A percentile compares a stretch with the other conserved stretches of the same genome.
Conservation (phyloP, 1,140 invertebrate species). For the Whitmania pigra region DNA sequence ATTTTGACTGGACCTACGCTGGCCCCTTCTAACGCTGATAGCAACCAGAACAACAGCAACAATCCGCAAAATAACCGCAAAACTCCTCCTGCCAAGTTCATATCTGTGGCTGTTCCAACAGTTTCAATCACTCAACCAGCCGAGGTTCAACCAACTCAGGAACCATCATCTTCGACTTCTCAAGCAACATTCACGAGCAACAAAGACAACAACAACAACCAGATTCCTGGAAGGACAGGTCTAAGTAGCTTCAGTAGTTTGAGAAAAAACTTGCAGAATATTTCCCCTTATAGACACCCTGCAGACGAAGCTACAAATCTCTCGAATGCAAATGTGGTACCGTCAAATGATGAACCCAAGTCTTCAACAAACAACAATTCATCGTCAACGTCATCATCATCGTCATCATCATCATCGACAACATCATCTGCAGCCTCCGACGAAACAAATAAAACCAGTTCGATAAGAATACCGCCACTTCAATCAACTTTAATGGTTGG, state of each 20-base stretch:
- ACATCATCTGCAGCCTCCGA: neutral
- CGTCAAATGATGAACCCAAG: neutral
- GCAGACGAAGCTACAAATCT: neutral
- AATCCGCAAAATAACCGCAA: neutral
- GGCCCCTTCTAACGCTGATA: neutral
- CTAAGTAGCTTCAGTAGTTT: neutral
- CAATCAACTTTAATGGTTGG: neutral
- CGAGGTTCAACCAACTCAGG: neutral
- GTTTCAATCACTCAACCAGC: neutral
- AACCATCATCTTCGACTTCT: neutral
- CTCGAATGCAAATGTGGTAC: neutral
- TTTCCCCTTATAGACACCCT: constrained; percentile 4
- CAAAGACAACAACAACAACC: constrained; percentile 5
- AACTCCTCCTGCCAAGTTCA: neutral
- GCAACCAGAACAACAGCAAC: neutral
- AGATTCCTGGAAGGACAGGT: neutral
- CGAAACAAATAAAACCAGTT: neutral
- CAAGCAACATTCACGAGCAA: neutral
- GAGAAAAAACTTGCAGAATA: neutral
- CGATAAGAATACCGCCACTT: neutral
- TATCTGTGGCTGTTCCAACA: constrained; percentile 3
- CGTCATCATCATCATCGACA: neutral
- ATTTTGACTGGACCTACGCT: neutral
- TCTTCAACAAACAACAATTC: neutral
- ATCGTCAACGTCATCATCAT: neutral